Base-by-base conservation (phyloP, 2,888 invertebrate genomes). In the Apodemia duryi region DNA sequence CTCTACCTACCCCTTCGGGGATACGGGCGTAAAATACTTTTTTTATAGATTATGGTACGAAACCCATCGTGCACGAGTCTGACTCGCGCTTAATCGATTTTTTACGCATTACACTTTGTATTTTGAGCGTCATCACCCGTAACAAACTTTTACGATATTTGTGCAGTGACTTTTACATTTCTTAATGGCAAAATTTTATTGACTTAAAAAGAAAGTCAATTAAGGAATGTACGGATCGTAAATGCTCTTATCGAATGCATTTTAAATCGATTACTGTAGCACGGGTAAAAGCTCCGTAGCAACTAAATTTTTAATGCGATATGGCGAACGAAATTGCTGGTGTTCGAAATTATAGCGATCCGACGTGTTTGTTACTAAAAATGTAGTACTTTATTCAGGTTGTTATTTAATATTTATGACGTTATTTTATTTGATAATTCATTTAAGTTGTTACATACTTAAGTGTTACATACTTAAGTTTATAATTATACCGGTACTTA, bases 191-290 rank as follows among this genome's bases (percentile, higher is more conserved):
- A n/a, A 49, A 49, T n/a, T n/a, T 13, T 49, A 49, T 49, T n/a
- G 49, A 49, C 49, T 49, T 32, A 57, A 57, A 57, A 57, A 57
- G 57, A 57, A 57, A 57, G 57, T 57, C 57, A 57, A 57, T 57
- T 57, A 57, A 57, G 32, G 32, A 57, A 35, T 13, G 57, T n/a
- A 32, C 57, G 32, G 29, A 35, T 57, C 57, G 57, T 57, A 57
- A 57, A 57, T 57, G 35, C 57, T 35, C 57, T 57, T 57, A 57
- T 57, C 57, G 57, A 57, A 6, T 57, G 57, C 57, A 57, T 57
- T 57, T 13, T 57, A 57, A 57, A 57, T 57, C 13, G 57, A 57
- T 32, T 57, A 57, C 35, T 35, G 54, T 54, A 29, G 57, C 32
- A 6, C 54, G 29, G 32, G 54, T 54, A 54, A 54, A 54, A 54